Percentiles rank a stretch among this genome's conserved stretches.
Evolutionary conservation across 2,888 invertebrate genomes (phyloP).

Genomic region (Catocala fraxini): DNA sequence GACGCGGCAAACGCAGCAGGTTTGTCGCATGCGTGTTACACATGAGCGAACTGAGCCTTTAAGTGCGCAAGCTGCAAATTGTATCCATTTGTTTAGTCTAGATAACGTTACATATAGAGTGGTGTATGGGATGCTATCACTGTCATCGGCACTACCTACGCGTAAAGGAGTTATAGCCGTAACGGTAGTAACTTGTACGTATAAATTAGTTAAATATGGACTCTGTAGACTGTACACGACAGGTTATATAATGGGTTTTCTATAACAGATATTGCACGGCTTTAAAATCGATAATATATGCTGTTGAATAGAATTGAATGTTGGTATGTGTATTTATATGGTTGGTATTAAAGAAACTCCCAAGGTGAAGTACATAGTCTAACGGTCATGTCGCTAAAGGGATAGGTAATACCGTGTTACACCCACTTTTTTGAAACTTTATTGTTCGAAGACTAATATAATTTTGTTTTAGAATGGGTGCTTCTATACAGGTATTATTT

Average conservation of each 20-base stretch:
- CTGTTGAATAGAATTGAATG: too few relatives aligned
- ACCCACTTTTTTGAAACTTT: too few relatives aligned
- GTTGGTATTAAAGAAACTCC: too few relatives aligned
- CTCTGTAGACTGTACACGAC: conserved; percentile 5
- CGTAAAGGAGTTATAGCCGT: conserved; percentile 4
- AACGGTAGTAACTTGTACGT: conserved; percentile 10
- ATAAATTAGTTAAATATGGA: conserved; percentile 12
- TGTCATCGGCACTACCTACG: conserved; percentile 6
- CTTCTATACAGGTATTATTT: too few relatives aligned
- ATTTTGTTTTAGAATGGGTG: too few relatives aligned
- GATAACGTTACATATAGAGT: background rate
- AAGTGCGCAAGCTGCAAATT: background rate
- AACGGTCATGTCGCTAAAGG: too few relatives aligned
- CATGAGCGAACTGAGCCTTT: background rate
- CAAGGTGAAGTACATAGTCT: too few relatives aligned
- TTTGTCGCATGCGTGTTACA: too few relatives aligned
- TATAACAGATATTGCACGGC: background rate
- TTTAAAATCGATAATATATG: background rate
- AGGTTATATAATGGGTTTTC: background rate
- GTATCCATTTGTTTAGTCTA: background rate
- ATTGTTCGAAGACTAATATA: too few relatives aligned
- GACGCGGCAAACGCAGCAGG: too few relatives aligned
- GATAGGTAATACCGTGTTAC: too few relatives aligned
- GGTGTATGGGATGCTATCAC: background rate
- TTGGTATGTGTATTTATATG: too few relatives aligned